Base-by-base conservation (phyloP, 2,113 vertebrate genomes). In the Eublepharis macularius region DNA sequence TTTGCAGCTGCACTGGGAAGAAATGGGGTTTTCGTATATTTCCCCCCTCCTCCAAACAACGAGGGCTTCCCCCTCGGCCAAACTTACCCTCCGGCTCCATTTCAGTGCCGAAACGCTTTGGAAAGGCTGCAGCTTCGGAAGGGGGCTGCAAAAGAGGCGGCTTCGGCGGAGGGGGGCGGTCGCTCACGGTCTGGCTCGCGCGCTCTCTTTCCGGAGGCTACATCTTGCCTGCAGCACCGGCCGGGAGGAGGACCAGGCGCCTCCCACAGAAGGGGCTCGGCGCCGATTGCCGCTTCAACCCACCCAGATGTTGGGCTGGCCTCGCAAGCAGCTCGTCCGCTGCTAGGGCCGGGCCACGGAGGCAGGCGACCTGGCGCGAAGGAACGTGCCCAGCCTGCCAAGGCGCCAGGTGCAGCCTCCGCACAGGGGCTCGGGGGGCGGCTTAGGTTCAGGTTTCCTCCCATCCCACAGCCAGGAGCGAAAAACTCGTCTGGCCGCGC, bases 21-120 rank as follows among this genome's bases (percentile, higher is more conserved):
- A 16, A 13, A 39, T 17, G 2, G 57, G 32, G 29, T 19, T 49
- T 47, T 9, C 47, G 43, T 43, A 6, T n/a, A 3, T 29, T 4
- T 12, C 6, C 63, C 10, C 6, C 49, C 24, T 49, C 26, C 12
- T 60, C 57, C 14, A 10, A 24, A 36, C 7, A 16, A 29, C 36
- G 10, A 36, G 39, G 1, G 7, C 34, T 19, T 39, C 68, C 24
- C 24, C 34, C 34, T 72, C 76, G 29, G 19, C 76, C 54, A 32
- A 24, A 36, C 92, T 92, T 86, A 91, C 93, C 91, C 65, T 86
- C 89, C 36, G 91, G 74, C 63, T 93, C 89, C 81, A 74, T 57
- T 78, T 51, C 75, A 2, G 51, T 80, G 17, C 72, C 29, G 32
- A 49, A 26, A 84, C 69, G 47, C 86, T 54, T 70, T 63, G 57